A percentile compares a stretch with the other conserved stretches of the same genome.
phyloP scores from a whole-genome alignment of 2,888 invertebrate genomes.

The Malthinus flaveolus region DNA sequence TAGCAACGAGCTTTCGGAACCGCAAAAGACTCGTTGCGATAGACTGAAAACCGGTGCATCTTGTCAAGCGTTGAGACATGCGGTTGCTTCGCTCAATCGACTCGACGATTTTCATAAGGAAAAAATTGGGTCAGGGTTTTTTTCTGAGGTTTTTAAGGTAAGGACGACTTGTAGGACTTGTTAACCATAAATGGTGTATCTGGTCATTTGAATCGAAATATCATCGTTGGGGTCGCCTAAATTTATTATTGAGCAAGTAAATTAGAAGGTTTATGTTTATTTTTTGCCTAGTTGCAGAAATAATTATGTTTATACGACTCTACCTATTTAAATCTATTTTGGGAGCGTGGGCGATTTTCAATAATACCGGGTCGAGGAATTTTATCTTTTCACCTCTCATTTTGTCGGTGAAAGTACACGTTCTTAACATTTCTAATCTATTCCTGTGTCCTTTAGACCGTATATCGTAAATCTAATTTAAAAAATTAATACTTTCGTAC shows the following conservation, averaged over 20 bases:
- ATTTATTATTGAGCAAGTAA: not conserved
- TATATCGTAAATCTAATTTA: slow-evolving; percentile 1
- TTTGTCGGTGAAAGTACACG: slow-evolving; percentile 17
- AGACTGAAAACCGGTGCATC: slow-evolving; percentile 73
- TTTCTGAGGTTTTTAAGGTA: slow-evolving; percentile 98
- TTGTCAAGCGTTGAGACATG: slow-evolving; percentile 87
- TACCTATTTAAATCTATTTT: slow-evolving; percentile 19
- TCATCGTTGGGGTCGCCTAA: slow-evolving; percentile 1
- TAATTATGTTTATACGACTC: slow-evolving; percentile 12
- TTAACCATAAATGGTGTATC: not conserved
- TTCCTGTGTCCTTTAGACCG: slow-evolving; percentile 23
- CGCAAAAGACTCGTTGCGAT: slow-evolving; percentile 53
- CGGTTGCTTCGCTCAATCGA: slow-evolving; percentile 88
- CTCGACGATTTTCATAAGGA: slow-evolving; percentile 93
- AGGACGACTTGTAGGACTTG: slow-evolving; percentile 43
- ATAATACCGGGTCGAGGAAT: not conserved
- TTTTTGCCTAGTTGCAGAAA: slow-evolving; percentile 3
- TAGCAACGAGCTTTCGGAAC: slow-evolving; percentile 53
- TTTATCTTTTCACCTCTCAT: slow-evolving; percentile 13
- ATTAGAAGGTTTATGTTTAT: not conserved
- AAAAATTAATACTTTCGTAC: not conserved
- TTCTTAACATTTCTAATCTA: slow-evolving; percentile 17
- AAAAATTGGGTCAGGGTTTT: slow-evolving; percentile 94
- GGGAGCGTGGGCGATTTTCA: slow-evolving; percentile 18
- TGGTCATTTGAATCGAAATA: not conserved